Base-by-base conservation (phyloP, 2,797 vertebrate species). In the Lutjanus argentimaculatus region DNA sequence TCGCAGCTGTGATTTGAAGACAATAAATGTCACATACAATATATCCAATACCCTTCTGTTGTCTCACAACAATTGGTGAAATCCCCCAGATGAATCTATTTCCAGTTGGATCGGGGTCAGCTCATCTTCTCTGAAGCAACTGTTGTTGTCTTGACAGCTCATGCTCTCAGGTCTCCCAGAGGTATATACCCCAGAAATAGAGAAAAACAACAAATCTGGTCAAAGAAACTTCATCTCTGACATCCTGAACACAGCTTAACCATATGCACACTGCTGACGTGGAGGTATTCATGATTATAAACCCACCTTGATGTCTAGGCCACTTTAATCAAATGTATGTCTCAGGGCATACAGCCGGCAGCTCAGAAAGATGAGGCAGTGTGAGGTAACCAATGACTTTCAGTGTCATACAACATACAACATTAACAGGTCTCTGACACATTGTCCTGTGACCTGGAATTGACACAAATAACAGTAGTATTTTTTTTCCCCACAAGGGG, bases 81-180 rank as follows among this genome's bases (percentile, higher is more conserved):
- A 84, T 61, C 7, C 74, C 67, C 62, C 25, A 53, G 57, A 65
- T 55, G 71, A 88, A 62, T 68, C 66, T 85, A 69, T 91, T 91
- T 93, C 75, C 22, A 77, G 67, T 43, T 70, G 56, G 74, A 83
- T 72, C 43, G 0, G 62, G 89, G 87, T 90, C 85, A 88, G 52
- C 75, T 80, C 86, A 57, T 87, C 73, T 70, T 72, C 65, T 72
- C 57, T 75, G 62, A 77, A 77, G 64, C 17, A 42, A 61, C 65
- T 67, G 17, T 80, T 81, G 78, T 86, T 88, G 84, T 77, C 75
- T 80, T 91, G 91, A 93, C 88, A 92, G 85, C 77, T 83, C 81
- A 68, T 56, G 79, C 86, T 81, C 84, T 91, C 85, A 83, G 87
- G 76, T 62, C 77, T 89, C 90, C 82, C 88, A 80, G 36, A 71